Conservation (phyloP, 2,888 invertebrate species). For the Drosophila monieri region DNA sequence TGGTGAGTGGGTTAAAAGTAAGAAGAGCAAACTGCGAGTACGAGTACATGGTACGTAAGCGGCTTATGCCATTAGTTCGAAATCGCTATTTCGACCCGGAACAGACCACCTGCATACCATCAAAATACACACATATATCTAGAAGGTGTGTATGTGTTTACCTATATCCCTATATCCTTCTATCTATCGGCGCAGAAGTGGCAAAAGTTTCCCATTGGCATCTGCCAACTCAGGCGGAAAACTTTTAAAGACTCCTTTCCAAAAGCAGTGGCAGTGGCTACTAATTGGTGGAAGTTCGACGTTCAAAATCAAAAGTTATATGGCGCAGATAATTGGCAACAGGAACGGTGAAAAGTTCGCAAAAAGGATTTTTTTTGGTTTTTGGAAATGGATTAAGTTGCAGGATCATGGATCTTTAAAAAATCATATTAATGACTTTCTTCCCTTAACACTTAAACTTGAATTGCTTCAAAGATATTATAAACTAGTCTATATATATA, state of each 20-base stretch:
- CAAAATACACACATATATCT: neutral
- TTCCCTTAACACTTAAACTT: neutral
- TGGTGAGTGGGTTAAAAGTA: constrained; percentile 58
- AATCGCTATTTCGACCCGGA: constrained; percentile 32
- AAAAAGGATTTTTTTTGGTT: neutral
- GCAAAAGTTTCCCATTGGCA: constrained; percentile 34
- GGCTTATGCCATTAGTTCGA: constrained; percentile 66
- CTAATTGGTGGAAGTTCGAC: constrained; percentile 45
- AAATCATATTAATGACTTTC: neutral
- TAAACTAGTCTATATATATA: neutral
- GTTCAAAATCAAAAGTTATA: constrained; percentile 44
- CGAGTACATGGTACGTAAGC: constrained; percentile 55
- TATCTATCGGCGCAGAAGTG: constrained; percentile 17
- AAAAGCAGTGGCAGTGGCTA: constrained; percentile 9
- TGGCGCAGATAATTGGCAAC: constrained; percentile 32
- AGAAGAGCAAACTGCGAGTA: constrained; percentile 53
- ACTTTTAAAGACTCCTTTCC: constrained; percentile 26
- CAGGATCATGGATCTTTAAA: neutral
- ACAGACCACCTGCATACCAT: constrained; percentile 21
- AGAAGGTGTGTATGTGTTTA: neutral
- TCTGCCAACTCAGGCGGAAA: constrained; percentile 38
- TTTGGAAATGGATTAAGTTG: neutral
- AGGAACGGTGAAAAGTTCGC: constrained; percentile 2
- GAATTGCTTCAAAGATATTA: too few species aligned
- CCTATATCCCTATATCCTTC: constrained; percentile 9